A percentile compares a stretch with the other conserved stretches of the same genome.
phyloP scores from a whole-genome alignment of 1,140 invertebrate genomes.

The Nasonia longicornis region DNA sequence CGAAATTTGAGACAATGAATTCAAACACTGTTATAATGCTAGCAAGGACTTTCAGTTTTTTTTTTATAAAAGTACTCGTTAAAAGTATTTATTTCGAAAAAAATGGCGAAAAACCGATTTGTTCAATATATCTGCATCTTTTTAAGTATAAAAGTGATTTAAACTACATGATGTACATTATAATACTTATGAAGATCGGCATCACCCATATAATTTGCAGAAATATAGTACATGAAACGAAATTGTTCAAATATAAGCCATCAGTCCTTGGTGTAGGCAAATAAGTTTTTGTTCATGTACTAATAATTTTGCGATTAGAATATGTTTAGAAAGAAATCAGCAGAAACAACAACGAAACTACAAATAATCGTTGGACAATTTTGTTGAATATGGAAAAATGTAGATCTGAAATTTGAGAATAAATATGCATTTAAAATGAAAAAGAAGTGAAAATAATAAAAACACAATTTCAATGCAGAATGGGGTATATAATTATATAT shows the following conservation, averaged over 20 bases:
- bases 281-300: not conserved
- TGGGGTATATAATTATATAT: conserved; percentile 66
- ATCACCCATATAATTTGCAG: not conserved
- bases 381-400: not conserved
- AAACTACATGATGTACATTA: not conserved
- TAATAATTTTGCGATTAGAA: not conserved
- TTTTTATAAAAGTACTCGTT: no score
- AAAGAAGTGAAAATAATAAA: conserved; percentile 28
- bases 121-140: not conserved
- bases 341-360: not conserved
- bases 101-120: no score
- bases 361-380: not conserved
- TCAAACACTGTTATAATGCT: no score
- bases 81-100: no score
- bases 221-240: not conserved
- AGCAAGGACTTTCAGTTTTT: no score
- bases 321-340: not conserved
- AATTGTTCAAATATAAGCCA: not conserved
- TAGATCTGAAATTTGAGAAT: conserved; percentile 28
- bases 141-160: not conserved
- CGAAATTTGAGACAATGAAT: no score
- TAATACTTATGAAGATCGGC: not conserved
- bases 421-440: conserved; percentile 13
- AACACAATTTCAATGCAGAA: conserved; percentile 51
- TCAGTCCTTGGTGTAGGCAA: not conserved